A percentile compares a stretch with the other conserved stretches of the same genome.
Evolutionary conservation across 2,797 vertebrate genomes (phyloP).

Genomic region (Poeciliopsis turneri): DNA sequence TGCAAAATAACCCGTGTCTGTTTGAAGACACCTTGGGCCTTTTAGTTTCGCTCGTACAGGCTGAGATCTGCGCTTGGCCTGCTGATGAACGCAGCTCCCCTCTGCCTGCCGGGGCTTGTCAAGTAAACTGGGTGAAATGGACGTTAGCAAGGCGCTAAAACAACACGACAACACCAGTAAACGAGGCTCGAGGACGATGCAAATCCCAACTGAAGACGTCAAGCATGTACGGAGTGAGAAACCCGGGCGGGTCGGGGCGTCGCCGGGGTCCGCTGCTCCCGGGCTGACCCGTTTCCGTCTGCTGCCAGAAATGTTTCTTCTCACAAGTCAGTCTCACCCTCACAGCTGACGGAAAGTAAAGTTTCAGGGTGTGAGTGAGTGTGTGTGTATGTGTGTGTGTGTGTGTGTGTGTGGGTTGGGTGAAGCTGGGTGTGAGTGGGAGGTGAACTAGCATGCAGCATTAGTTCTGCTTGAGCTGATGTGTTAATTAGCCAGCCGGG

Average conservation of each 20-base stretch:
- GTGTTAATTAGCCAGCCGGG: slow-evolving; percentile 82
- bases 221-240: slow-evolving; percentile 9
- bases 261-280: slow-evolving; percentile 18
- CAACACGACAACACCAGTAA: slow-evolving; percentile 18
- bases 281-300: background rate
- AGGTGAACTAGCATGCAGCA: slow-evolving; percentile 73
- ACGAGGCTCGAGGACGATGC: slow-evolving; percentile 6
- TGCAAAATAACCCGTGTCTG: background rate
- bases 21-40: slow-evolving; percentile 10
- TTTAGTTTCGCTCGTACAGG: slow-evolving; percentile 2
- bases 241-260: background rate
- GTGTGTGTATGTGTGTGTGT: slow-evolving; percentile 25
- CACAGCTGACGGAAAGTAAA: slow-evolving; percentile 28
- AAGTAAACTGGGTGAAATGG: slow-evolving; percentile 4
- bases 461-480: slow-evolving; percentile 82
- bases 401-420: slow-evolving; percentile 24
- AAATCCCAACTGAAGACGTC: slow-evolving; percentile 30
- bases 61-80: background rate
- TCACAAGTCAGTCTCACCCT: slow-evolving; percentile 6
- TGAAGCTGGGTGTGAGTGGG: slow-evolving; percentile 60
- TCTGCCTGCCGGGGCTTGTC: slow-evolving; percentile 25
- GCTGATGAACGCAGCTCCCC: slow-evolving; percentile 18
- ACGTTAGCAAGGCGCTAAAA: slow-evolving; percentile 10
- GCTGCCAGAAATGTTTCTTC: slow-evolving; percentile 20
- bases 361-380: slow-evolving; percentile 35